Base-by-base conservation (phyloP, 2,888 invertebrate genomes). In the Napeogenes inachia region DNA sequence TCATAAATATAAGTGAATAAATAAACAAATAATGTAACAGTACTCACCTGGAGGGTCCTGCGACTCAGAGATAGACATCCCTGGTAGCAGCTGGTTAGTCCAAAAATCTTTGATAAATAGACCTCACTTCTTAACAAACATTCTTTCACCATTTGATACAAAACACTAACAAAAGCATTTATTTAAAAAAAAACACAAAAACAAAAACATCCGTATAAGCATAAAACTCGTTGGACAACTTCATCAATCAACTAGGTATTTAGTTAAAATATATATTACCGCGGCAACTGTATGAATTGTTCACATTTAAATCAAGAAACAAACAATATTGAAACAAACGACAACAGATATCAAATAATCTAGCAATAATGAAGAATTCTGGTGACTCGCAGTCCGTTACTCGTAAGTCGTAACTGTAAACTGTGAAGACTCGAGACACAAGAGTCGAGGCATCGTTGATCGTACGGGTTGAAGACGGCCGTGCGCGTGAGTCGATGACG, bases 21-120 rank as follows among this genome's bases (percentile, higher is more conserved):
- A 35, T 35, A 35, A 35, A 35, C 35, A 6, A 35, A 35, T 21
- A 35, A 5, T 5, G 35, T 35, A 5, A 35, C 6, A 35, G 4
- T 35, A 35, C 4, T 3, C 59, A 74, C 75, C 73, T 70, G 71
- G 69, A 2, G 72, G 61, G 10, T 68, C 54, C 10, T 67, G 67
- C 2, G 61, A 67, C 45, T 73, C 73, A 10, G 72, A 70, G 58
- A 68, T 70, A 32, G 63, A 64, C 8, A 71, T 68, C 72, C 71
- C 70, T 54, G 3, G 13, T 10, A 3, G 21, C n/a, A 42, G 13
- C 38, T 12, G 4, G 12, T 42, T 42, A 42, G 21, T 42, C 8
- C 2, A 42, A 42, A 42, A 42, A 42, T 12, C 8, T 6, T 8
- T 38, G 10, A 10, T 10, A 10, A 10, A 10, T 10, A 10, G 10